Base-by-base conservation (phyloP, 2,113 vertebrate genomes). In the Otolemur garnettii region DNA sequence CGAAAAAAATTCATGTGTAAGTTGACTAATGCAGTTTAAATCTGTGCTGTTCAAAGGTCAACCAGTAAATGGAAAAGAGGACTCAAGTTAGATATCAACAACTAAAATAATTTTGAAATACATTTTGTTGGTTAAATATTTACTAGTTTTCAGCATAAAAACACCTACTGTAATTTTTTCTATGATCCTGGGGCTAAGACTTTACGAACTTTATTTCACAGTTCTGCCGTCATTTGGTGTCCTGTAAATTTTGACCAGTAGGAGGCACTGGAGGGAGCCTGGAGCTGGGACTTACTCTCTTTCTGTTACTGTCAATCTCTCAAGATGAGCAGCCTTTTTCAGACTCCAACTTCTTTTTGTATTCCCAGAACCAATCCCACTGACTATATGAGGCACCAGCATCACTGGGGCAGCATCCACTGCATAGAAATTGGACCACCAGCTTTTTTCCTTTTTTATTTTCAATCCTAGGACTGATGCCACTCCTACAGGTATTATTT, bases 361-460 rank as follows among this genome's bases (percentile, higher is more conserved):
- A 26, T 4, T 59, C 8, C 12, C 6, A 74, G 14, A 59, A 35
- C 3, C 15, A 74, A 1, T 21, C 11, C 18, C 78, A 17, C 45
- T 0, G 17, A 19, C 14, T 33, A 1, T 17, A 57, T 8, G n/a
- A 17, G 38, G 7, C 1, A 8, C 11, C 13, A 38, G 28, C 22
- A 18, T 1, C 10, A 12, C 5, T 0, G 3, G 42, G 38, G 28
- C 19, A n/a, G 19, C 60, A 21, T 35, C 38, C n/a, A 33, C 10
- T 9, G n/a, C 26, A 22, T 9, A 12, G 59, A 68, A 74, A 42
- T 79, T 24, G 35, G 35, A 7, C 24, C 18, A 15, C 22, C 11
- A 30, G 59, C 2, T n/a, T 17, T 42, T 38, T 38, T 15, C 18
- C 28, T 26, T 0, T 55, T n/a, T 71, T 2, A 9, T 30, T 62